Evolutionary conservation across 2,113 vertebrate genomes (phyloP).

Genomic region (Melanostigma gelatinosum): DNA sequence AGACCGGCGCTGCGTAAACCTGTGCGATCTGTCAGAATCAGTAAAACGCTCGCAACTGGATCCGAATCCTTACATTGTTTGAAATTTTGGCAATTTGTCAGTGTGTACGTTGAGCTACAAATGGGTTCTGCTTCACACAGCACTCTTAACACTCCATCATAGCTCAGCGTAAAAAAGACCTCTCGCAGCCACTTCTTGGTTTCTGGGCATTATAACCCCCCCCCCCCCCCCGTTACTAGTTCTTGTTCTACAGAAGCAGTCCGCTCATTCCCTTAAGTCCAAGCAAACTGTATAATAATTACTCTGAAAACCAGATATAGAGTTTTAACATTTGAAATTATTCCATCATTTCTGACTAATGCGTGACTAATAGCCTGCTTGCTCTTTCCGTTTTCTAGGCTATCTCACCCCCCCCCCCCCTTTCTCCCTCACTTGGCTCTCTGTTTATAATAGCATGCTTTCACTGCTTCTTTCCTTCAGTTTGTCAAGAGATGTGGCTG

Average conservation of each 20-base stretch:
- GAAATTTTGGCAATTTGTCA: slow-evolving; percentile 22
- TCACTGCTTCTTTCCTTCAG: slow-evolving; percentile 60
- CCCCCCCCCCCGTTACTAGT: slow-evolving; percentile 38
- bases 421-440: slow-evolving; percentile 56
- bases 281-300: slow-evolving; percentile 73
- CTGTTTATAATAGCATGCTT: slow-evolving; percentile 67
- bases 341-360: slow-evolving; percentile 80
- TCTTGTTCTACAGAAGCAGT: slow-evolving; percentile 50
- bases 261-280: slow-evolving; percentile 58
- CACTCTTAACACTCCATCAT: background rate
- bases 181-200: slow-evolving; percentile 6
- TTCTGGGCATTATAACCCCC: slow-evolving; percentile 27
- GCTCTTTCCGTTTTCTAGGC: slow-evolving; percentile 63
- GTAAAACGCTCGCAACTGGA: slow-evolving; percentile 13
- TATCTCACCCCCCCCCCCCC: slow-evolving; percentile 42
- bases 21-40: slow-evolving; percentile 37
- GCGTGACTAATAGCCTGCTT: slow-evolving; percentile 80
- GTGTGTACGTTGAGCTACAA: background rate
- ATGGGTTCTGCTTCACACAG: slow-evolving; percentile 12
- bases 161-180: slow-evolving; percentile 25
- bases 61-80: slow-evolving; percentile 25
- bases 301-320: slow-evolving; percentile 72
- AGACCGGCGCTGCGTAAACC: background rate
- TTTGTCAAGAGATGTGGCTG: slow-evolving; percentile 65
- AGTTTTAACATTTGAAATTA: slow-evolving; percentile 81